phyloP scores from a whole-genome alignment of 2,113 vertebrate species.

The Notechis scutatus region DNA sequence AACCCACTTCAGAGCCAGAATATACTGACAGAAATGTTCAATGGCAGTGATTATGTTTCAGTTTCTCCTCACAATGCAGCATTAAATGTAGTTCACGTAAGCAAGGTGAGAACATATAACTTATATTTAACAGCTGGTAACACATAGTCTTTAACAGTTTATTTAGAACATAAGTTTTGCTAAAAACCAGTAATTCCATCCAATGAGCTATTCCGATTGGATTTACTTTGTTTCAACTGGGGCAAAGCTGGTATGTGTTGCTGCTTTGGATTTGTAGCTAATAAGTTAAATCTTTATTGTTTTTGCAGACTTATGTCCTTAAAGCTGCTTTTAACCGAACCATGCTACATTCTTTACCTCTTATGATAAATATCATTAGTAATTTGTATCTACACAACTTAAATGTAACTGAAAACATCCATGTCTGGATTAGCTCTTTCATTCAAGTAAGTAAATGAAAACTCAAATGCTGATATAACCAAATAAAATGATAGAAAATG shows the following conservation, averaged over 20 bases:
- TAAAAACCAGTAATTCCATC: not conserved
- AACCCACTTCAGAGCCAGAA: slow-evolving; percentile 78
- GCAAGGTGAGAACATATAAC: slow-evolving; percentile 71
- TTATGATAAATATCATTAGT: slow-evolving; percentile 87
- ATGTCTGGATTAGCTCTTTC: slow-evolving; percentile 89
- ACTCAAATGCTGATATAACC: not conserved
- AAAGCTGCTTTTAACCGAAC: slow-evolving; percentile 84
- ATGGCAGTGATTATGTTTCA: slow-evolving; percentile 77
- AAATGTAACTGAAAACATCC: slow-evolving; percentile 81
- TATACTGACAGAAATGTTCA: slow-evolving; percentile 82
- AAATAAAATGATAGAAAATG: not conserved
- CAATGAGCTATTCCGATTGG: not conserved
- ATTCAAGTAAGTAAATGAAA: slow-evolving; percentile 65
- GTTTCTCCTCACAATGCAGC: slow-evolving; percentile 88
- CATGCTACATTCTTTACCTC: slow-evolving; percentile 88
- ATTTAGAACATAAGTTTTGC: not conserved
- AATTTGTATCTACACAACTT: slow-evolving; percentile 82
- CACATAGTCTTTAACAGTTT: not conserved
- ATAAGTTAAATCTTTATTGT: not conserved
- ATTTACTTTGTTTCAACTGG: not conserved
- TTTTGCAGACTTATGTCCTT: slow-evolving; percentile 77
- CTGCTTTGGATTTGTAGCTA: not conserved
- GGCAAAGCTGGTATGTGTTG: not conserved
- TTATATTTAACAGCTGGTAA: not conserved
- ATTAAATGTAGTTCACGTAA: slow-evolving; percentile 78